These are phyloP conservation scores for Ardeotis arabs DNA, from an alignment of 2,113 vertebrate genomes.

Conservation along the genomic window DNA sequence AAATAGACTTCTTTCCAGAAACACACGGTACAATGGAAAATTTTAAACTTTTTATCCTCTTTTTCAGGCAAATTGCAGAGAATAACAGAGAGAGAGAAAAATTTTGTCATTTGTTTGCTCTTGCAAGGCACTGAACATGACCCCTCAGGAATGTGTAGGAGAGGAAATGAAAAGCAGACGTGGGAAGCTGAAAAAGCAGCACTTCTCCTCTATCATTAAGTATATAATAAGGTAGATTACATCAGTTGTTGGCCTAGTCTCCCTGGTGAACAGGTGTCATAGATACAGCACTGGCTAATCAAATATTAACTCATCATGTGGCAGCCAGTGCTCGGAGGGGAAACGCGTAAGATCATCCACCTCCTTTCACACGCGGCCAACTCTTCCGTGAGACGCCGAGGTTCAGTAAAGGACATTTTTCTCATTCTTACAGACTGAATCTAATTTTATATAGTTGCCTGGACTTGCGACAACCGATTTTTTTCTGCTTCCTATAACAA, in stretches of 20 bases:
- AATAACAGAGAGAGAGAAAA: background rate
- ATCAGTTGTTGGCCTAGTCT: slow-evolving; percentile 66
- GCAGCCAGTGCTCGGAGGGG: slow-evolving; percentile 13
- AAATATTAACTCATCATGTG: slow-evolving; percentile 68
- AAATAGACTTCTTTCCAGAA: background rate
- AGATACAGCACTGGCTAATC: slow-evolving; percentile 61
- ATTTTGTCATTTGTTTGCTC: slow-evolving; percentile 52
- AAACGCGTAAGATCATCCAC: slow-evolving; percentile 8
- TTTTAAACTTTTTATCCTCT: background rate
- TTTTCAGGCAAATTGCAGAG: background rate
- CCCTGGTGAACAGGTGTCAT: slow-evolving; percentile 68
- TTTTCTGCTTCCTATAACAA: background rate
- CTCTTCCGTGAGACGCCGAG: background rate
- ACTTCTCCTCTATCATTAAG: slow-evolving; percentile 68
- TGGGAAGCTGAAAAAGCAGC: slow-evolving; percentile 63
- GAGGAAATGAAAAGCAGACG: slow-evolving; percentile 71
- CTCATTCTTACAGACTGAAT: background rate
- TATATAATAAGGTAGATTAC: slow-evolving; percentile 66
- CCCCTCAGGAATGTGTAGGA: slow-evolving; percentile 68
- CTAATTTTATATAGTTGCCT: background rate
- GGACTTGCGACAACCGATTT: background rate
- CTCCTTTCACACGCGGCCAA: background rate
- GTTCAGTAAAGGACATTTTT: slow-evolving; percentile 27
- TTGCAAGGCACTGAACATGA: slow-evolving; percentile 49
- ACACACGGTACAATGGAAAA: background rate